Conservation (phyloP, 2,797 vertebrate genomes). For the Gila robusta region DNA sequence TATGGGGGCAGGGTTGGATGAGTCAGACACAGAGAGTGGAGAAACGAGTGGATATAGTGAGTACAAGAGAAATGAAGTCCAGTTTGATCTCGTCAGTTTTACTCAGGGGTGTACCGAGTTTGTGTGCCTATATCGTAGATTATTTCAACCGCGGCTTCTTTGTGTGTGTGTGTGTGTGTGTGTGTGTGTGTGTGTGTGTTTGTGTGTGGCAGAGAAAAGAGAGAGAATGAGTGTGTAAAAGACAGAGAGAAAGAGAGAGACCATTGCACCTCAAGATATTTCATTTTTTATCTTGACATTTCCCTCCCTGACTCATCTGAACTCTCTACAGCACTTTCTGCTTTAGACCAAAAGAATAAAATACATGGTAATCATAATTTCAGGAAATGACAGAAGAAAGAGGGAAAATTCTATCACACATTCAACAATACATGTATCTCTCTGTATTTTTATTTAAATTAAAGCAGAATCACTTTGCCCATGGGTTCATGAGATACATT, state of each 20-base stretch:
- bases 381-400: constrained; percentile 12
- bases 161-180: constrained; percentile 25
- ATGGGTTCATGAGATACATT: constrained; percentile 27
- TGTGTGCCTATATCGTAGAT: constrained; percentile 20
- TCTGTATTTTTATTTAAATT: constrained; percentile 14
- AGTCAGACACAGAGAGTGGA: constrained; percentile 31
- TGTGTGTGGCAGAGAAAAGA: constrained; percentile 18
- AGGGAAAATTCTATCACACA: neutral
- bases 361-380: constrained; percentile 22
- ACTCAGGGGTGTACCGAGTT: constrained; percentile 62
- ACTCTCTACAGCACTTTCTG: constrained; percentile 9
- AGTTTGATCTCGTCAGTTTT: constrained; percentile 77
- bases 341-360: neutral
- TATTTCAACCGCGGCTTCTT: neutral
- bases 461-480: neutral
- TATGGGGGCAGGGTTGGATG: constrained; percentile 42
- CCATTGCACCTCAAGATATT: constrained; percentile 7
- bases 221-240: constrained; percentile 2
- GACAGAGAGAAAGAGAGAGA: neutral
- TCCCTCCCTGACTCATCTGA: constrained; percentile 30
- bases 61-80: constrained; percentile 60
- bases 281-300: constrained; percentile 44
- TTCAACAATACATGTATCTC: constrained; percentile 7
- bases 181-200: neutral
- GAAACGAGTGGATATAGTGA: constrained; percentile 47